phyloP scores from a whole-genome alignment of 2,888 invertebrate species.

The Smittia sp. region DNA sequence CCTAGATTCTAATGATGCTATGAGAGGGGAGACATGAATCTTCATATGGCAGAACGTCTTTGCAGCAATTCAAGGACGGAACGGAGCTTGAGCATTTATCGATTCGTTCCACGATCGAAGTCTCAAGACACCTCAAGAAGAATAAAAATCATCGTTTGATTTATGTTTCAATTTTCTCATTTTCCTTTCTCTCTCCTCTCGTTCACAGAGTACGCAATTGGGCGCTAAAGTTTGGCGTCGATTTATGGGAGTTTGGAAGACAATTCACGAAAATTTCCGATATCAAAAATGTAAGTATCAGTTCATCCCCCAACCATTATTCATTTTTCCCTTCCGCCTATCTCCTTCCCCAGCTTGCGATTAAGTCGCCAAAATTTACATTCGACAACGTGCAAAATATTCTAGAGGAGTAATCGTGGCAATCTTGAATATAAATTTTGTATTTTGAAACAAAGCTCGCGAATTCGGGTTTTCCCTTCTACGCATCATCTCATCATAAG shows the following conservation, averaged over 20 bases:
- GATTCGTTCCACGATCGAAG: too few species aligned
- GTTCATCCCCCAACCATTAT: not conserved
- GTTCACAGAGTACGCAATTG: conserved; percentile 84
- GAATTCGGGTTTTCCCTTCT: too few species aligned
- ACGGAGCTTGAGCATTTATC: too few species aligned
- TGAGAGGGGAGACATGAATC: not conserved
- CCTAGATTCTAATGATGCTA: not conserved
- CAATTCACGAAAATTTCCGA: conserved; percentile 86
- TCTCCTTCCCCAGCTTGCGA: not conserved
- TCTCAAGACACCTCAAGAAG: too few species aligned
- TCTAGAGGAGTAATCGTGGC: not conserved
- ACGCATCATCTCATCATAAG: too few species aligned
- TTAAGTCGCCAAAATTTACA: too few species aligned
- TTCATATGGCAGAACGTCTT: too few species aligned
- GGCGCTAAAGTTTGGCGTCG: conserved; percentile 87
- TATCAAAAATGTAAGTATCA: conserved; percentile 74
- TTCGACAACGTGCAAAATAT: not conserved
- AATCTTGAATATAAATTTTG: too few species aligned
- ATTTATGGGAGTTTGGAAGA: conserved; percentile 84
- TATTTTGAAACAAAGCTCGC: too few species aligned
- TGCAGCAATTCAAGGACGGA: too few species aligned
- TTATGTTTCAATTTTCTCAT: conserved; percentile 22
- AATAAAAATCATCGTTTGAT: not conserved
- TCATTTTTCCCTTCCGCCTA: not conserved
- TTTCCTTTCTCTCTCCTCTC: conserved; percentile 45